These are phyloP conservation scores for Numida meleagris DNA, from an alignment of 2,113 vertebrate species.

Conservation along the genomic window DNA sequence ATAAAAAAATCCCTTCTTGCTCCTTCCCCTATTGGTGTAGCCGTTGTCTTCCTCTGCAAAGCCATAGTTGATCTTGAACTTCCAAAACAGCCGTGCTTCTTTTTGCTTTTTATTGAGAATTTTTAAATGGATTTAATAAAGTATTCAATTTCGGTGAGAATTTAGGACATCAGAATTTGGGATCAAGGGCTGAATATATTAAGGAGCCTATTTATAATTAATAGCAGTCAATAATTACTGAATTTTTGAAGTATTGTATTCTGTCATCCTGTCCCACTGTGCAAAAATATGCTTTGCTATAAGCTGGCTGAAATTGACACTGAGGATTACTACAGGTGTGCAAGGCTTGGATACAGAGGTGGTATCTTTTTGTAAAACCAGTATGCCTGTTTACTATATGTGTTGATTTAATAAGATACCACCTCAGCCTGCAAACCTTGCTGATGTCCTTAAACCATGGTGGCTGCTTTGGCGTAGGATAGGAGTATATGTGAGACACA, in stretches of 20 bases:
- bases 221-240: not conserved
- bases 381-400: not conserved
- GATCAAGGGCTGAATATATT: not conserved
- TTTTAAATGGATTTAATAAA: not conserved
- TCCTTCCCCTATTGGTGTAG: rapidly evolving
- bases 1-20: not conserved
- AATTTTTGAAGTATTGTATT: not conserved
- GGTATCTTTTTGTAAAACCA: not conserved
- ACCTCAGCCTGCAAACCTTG: not conserved
- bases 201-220: not conserved
- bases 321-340: not conserved
- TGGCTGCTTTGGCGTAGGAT: not conserved
- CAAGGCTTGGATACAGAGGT: not conserved
- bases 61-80: not conserved
- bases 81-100: rapidly evolving
- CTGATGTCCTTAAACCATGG: not conserved
- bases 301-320: not conserved
- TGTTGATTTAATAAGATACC: not conserved
- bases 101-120: not conserved
- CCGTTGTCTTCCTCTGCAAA: not conserved
- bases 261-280: not conserved
- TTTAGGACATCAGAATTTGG: not conserved
- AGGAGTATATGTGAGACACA: not conserved
- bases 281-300: not conserved
- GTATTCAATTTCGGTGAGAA: not conserved